Percentiles rank a stretch among this genome's conserved stretches.
Conservation (phyloP, 2,888 invertebrate genomes). For the Amaurobius ferox region DNA sequence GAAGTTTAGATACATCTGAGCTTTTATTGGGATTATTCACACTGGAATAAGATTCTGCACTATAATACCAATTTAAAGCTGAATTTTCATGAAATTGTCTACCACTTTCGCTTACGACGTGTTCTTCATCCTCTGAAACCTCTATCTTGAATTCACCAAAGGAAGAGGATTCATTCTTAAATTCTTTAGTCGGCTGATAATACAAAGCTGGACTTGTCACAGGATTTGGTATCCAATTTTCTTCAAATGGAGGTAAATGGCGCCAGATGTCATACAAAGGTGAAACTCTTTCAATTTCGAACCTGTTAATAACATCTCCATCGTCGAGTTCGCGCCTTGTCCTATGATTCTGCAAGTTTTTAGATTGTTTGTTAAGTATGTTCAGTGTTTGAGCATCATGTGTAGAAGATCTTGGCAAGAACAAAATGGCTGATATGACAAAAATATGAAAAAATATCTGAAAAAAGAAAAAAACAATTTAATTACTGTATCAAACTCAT, state of each 20-base stretch:
- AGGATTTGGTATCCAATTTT: constrained; percentile 21
- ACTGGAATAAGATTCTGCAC: constrained; percentile 37
- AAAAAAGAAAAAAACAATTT: not conserved
- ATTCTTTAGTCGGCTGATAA: not conserved
- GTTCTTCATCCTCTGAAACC: constrained; percentile 45
- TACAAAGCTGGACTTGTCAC: not conserved
- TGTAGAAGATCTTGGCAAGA: not conserved
- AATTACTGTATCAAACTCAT: too few species aligned
- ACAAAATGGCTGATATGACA: not conserved
- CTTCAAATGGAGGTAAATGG: constrained; percentile 44
- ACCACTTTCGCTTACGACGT: constrained; percentile 57
- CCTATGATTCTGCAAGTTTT: not conserved
- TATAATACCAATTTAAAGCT: constrained; percentile 44
- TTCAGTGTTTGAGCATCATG: not conserved
- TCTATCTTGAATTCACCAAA: constrained; percentile 36
- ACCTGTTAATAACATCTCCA: constrained; percentile 60
- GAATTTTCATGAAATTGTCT: constrained; percentile 33
- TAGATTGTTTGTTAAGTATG: not conserved
- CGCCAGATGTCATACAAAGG: constrained; percentile 42
- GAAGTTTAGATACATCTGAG: not conserved
- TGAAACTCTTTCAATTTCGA: constrained; percentile 55
- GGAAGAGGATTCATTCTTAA: not conserved
- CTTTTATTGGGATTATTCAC: not conserved
- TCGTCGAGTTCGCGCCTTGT: constrained; percentile 39
- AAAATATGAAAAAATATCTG: not conserved